Conservation (phyloP, 2,113 vertebrate genomes). For the Mesitornis unicolor region DNA sequence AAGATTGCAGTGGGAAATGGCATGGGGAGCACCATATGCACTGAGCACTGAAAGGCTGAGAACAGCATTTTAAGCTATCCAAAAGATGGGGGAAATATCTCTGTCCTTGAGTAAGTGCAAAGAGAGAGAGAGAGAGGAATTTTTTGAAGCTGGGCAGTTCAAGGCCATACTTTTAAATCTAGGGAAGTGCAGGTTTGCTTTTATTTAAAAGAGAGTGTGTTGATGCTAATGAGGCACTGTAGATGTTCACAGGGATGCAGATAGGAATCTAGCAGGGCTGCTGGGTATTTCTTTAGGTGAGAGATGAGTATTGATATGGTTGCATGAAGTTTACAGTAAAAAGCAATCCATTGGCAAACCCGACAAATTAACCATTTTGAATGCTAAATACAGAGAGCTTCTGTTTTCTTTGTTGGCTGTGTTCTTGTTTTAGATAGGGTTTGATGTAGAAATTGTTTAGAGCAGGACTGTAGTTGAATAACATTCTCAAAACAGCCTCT, state of each 20-base stretch:
- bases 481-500: neutral
- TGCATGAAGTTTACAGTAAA: neutral
- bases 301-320: neutral
- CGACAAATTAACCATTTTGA: neutral
- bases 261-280: neutral
- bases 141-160: neutral
- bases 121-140: neutral
- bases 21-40: conserved; percentile 38
- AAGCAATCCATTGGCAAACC: neutral
- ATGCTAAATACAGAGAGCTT: neutral
- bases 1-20: neutral
- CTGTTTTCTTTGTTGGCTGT: neutral
- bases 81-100: neutral
- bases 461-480: neutral
- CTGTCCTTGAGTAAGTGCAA: conserved; percentile 24
- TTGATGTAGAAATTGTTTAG: neutral
- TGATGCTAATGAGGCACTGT: neutral
- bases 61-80: neutral
- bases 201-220: rapidly evolving
- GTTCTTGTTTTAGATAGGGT: neutral
- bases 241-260: neutral
- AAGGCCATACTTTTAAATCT: neutral
- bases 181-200: neutral
- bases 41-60: neutral
- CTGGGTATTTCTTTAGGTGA: neutral